phyloP scores from a whole-genome alignment of 2,113 vertebrate species.

The Recurvirostra avosetta region DNA sequence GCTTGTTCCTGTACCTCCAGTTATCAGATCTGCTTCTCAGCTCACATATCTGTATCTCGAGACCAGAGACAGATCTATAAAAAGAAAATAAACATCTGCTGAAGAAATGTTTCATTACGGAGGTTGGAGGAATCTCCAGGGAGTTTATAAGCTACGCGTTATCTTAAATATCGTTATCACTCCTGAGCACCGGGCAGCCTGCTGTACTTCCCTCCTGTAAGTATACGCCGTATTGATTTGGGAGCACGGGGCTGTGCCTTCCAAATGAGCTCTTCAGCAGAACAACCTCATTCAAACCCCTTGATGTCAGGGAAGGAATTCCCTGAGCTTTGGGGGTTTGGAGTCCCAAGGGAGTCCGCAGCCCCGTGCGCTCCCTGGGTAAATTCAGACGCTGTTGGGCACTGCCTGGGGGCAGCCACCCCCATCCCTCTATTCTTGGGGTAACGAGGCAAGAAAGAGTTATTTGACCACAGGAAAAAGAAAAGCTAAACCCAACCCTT shows the following conservation, averaged over 20 bases:
- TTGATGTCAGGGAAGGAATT: background rate
- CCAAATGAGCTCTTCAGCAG: background rate
- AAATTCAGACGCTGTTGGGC: background rate
- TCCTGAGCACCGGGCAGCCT: accelerated
- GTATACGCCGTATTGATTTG: background rate
- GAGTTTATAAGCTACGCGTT: background rate
- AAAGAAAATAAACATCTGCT: background rate
- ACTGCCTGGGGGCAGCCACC: background rate
- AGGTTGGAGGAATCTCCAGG: background rate
- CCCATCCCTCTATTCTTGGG: background rate
- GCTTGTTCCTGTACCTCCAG: background rate
- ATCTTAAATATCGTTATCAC: background rate
- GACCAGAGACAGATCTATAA: background rate
- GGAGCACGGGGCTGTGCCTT: background rate
- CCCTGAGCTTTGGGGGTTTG: background rate
- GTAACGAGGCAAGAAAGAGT: background rate
- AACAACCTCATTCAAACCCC: background rate
- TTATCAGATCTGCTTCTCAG: background rate
- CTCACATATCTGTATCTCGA: background rate
- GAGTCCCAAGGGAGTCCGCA: background rate
- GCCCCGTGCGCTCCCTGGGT: accelerated
- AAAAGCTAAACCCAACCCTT: background rate
- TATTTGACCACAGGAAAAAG: background rate
- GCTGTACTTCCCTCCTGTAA: background rate
- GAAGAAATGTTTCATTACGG: background rate